These are phyloP conservation scores for Heteromyza rotundicornis DNA, from an alignment of 2,888 invertebrate genomes.

Conservation along the genomic window DNA sequence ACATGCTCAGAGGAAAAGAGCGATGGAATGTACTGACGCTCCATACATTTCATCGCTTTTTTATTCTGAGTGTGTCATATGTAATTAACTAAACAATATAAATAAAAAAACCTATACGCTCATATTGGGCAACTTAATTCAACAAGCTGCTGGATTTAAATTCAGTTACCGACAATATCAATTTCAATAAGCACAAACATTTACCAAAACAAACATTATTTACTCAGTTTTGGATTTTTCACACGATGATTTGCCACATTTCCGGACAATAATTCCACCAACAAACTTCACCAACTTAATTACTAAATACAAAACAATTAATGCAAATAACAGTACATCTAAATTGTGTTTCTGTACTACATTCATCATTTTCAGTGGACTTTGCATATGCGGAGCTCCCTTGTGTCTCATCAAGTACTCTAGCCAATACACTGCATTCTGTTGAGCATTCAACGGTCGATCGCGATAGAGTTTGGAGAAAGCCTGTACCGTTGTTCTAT, in stretches of 20 bases:
- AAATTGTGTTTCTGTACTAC: slow-evolving; percentile 62
- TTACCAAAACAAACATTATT: too few relatives aligned
- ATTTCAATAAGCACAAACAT: too few relatives aligned
- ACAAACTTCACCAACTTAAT: slow-evolving; percentile 11
- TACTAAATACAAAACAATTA: neutral
- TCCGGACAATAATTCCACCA: neutral
- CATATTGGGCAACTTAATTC: too few relatives aligned
- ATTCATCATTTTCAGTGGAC: slow-evolving; percentile 61
- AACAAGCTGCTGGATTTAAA: too few relatives aligned
- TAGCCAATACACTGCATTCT: slow-evolving; percentile 66
- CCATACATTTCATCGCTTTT: too few relatives aligned
- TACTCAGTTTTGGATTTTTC: slow-evolving; percentile 14
- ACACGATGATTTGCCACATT: too few relatives aligned
- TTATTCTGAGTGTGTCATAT: too few relatives aligned
- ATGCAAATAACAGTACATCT: slow-evolving; percentile 53
- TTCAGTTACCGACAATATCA: too few relatives aligned
- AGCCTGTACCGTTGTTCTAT: slow-evolving; percentile 50
- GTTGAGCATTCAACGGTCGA: slow-evolving; percentile 63
- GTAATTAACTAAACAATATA: too few relatives aligned
- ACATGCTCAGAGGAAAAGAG: too few relatives aligned
- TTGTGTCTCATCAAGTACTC: slow-evolving; percentile 66
- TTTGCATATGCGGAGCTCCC: slow-evolving; percentile 64
- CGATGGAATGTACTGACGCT: too few relatives aligned
- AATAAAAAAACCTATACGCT: too few relatives aligned
- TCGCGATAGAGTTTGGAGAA: slow-evolving; percentile 63